Conservation (phyloP, 2,797 vertebrate genomes). For the Mus minutoides region DNA sequence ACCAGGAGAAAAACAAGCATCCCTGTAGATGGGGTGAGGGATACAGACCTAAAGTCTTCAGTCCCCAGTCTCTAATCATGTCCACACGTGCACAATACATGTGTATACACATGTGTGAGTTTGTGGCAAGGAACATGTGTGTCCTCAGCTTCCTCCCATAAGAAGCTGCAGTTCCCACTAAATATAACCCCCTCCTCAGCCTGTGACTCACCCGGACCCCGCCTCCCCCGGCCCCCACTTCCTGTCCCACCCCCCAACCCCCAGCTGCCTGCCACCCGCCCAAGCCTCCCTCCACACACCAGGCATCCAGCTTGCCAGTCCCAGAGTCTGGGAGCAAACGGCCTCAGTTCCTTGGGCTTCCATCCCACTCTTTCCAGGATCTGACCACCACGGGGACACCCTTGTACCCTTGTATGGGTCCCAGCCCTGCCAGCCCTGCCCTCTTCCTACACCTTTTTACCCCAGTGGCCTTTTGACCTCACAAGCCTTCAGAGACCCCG, state of each 20-base stretch:
- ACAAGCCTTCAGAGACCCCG: constrained; percentile 11
- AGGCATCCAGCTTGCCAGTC: constrained; percentile 67
- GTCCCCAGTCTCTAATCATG: constrained; percentile 16
- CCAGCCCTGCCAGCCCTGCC: not conserved
- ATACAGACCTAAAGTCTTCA: constrained; percentile 25
- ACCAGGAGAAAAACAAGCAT: constrained; percentile 18
- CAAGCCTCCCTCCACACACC: constrained; percentile 77
- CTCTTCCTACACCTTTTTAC: constrained; percentile 39
- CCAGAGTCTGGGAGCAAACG: constrained; percentile 62
- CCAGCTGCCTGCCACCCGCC: constrained; percentile 80
- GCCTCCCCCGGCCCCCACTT: constrained; percentile 81
- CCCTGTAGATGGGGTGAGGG: not conserved
- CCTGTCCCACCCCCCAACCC: constrained; percentile 78
- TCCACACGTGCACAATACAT: constrained; percentile 63
- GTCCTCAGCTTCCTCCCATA: constrained; percentile 79
- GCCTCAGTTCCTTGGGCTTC: constrained; percentile 35
- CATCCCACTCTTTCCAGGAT: constrained; percentile 46
- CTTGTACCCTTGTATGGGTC: not conserved
- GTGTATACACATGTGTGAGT: constrained; percentile 77
- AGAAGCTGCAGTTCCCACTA: constrained; percentile 81
- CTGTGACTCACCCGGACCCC: constrained; percentile 81
- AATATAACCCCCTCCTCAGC: constrained; percentile 84
- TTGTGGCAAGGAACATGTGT: constrained; percentile 80
- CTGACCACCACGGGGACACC: constrained; percentile 17
- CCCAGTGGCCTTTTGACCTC: constrained; percentile 31